Evolutionary conservation across 2,888 invertebrate species (phyloP).

Genomic region (Lasius fuliginosus): DNA sequence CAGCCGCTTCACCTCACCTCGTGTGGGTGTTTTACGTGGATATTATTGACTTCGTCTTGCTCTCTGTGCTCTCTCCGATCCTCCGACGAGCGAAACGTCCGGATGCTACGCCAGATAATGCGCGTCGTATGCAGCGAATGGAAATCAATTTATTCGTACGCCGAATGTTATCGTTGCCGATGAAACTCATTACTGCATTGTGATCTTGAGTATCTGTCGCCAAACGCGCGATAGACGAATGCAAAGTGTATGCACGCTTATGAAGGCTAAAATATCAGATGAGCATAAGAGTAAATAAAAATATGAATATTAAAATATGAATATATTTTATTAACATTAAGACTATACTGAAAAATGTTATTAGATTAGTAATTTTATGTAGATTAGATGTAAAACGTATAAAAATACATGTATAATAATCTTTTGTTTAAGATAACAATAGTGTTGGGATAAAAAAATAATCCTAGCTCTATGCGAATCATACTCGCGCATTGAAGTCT

Average conservation of each 20-base stretch:
- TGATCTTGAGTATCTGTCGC: background rate
- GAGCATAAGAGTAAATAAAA: background rate
- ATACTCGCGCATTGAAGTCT: slow-evolving; percentile 30
- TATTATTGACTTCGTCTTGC: slow-evolving; percentile 77
- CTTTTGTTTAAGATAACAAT: background rate
- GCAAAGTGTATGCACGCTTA: background rate
- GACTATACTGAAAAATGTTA: background rate
- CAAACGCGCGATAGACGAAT: background rate
- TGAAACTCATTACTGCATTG: slow-evolving; percentile 13
- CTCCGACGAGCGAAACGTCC: slow-evolving; percentile 14
- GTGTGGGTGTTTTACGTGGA: slow-evolving; percentile 81
- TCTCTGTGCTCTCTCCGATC: slow-evolving; percentile 55
- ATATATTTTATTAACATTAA: background rate
- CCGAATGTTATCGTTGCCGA: slow-evolving; percentile 1
- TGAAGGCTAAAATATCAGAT: background rate
- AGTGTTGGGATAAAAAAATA: background rate
- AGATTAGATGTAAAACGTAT: background rate
- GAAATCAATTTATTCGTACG: slow-evolving; percentile 34
- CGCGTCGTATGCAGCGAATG: slow-evolving; percentile 14
- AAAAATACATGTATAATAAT: background rate
- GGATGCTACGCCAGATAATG: slow-evolving; percentile 28
- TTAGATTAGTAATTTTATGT: background rate
- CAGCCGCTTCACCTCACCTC: slow-evolving; percentile 64
- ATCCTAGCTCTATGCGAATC: background rate
- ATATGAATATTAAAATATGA: background rate